Evolutionary conservation across 2,113 vertebrate genomes (phyloP).

Genomic region (Chionodraco myersi): DNA sequence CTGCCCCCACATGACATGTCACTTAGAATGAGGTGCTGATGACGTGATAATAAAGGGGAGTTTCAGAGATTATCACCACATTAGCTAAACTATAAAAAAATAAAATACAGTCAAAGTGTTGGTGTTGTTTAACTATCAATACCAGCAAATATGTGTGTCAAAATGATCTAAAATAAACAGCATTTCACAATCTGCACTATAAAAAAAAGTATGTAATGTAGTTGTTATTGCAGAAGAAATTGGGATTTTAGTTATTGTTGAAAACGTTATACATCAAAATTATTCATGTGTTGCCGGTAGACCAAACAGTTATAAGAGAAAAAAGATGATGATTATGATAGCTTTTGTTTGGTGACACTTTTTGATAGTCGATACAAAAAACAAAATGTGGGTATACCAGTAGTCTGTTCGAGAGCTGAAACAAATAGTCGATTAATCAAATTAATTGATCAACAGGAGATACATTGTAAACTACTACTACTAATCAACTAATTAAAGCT

Average conservation of each 20-base stretch:
- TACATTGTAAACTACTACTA: too few species aligned
- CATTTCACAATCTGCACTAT: neutral
- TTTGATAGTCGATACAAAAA: neutral
- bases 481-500: neutral
- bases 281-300: too few species aligned
- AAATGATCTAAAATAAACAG: neutral
- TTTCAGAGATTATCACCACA: neutral
- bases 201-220: neutral
- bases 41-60: constrained; percentile 2
- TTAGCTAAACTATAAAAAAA: neutral
- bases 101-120: neutral
- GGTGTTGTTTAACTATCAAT: neutral
- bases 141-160: neutral
- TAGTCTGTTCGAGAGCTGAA: neutral
- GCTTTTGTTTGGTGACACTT: neutral
- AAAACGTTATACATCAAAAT: too few species aligned
- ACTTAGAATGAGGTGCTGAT: constrained; percentile 6
- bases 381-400: too few species aligned
- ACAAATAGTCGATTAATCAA: neutral
- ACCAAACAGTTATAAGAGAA: too few species aligned
- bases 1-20: constrained; percentile 25
- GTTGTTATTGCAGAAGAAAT: neutral
- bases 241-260: neutral
- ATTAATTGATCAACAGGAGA: too few species aligned
- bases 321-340: neutral